Base-by-base conservation (phyloP, 2,797 vertebrate species). In the Holocentrus rufus region DNA sequence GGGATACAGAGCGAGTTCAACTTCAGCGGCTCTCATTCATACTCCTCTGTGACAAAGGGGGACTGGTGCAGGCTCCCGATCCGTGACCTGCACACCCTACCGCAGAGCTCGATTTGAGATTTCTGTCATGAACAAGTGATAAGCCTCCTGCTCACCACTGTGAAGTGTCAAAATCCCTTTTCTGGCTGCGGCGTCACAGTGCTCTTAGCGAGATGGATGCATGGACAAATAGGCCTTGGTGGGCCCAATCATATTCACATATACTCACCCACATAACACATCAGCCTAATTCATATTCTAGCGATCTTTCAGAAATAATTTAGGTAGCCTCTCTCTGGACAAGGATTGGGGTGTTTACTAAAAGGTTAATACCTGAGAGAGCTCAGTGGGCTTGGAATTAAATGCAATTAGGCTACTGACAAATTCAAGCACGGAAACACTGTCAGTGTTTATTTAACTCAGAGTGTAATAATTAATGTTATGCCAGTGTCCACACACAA, bases 11-110 rank as follows among this genome's bases (percentile, higher is more conserved):
- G 47, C 25, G 54, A 42, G 66, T 44, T 78, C 42, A 68, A 65
- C 65, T 30, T 61, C 57, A 53, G 17, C 13, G 54, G 23, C 66
- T 70, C 53, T 72, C 57, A 58, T 14, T 83, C 50, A 23, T 67
- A 8, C 30, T 67, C 66, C 54, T 23, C 22, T 22, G 17, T 59
- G 72, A 68, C 36, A 46, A 69, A 62, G 71, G 49, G 3, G 53
- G 56, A 68, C 27, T 47, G 60, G 44, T 46, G 15, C 44, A 46
- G 44, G 15, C 23, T 54, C 10, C 1, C 13, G 58, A 59, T 70
- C 27, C 18, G 31, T 36, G 23, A 25, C 15, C 13, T 61, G 25
- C 36, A 68, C 65, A 36, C 31, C 13, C 18, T 27, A 64, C 20
- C 34, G 64, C 25, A 55, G 9, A 3, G 44, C 44, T 42, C 59